Evolutionary conservation across 2,113 vertebrate genomes (phyloP).

Genomic region (Sander vitreus): DNA sequence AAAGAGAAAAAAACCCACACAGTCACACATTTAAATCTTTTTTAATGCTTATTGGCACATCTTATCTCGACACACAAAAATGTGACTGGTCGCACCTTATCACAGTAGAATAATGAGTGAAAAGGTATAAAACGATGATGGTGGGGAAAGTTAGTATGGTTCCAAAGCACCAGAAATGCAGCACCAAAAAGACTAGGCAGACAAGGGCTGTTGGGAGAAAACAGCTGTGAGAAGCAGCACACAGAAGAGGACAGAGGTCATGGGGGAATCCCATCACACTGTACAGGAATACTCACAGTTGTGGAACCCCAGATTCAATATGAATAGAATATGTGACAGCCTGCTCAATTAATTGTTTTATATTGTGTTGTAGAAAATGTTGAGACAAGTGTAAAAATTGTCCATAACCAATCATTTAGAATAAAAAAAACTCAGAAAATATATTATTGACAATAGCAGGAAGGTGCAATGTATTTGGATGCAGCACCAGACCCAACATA

Average conservation of each 20-base stretch:
- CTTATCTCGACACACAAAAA: background rate
- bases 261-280: background rate
- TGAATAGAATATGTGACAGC: no score
- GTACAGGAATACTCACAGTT: conserved; percentile 13
- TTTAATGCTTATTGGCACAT: background rate
- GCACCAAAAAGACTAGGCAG: conserved; percentile 14
- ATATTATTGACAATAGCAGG: background rate
- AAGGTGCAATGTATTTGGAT: background rate
- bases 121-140: background rate
- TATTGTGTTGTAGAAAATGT: background rate
- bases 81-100: background rate
- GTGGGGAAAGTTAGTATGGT: background rate
- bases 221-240: conserved; percentile 53
- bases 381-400: background rate
- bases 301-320: conserved; percentile 4
- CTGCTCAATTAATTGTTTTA: background rate
- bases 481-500: background rate
- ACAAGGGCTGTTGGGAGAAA: conserved; percentile 37
- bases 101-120: background rate
- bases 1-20: background rate
- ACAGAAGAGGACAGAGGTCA: conserved; percentile 48
- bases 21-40: no score
- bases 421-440: background rate
- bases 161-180: conserved; percentile 20
- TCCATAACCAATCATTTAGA: background rate